Conservation (phyloP, 2,113 vertebrate species). For the Bos taurus region ARS-UCD2.0 NC_037347.1:61537001-61537500, state of each 20-base stretch:
- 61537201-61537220: not conserved
- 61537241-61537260: not conserved
- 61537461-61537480: not conserved
- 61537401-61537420: not conserved
- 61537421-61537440: not conserved
- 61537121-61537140: not conserved
- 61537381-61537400: not conserved
- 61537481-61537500: not conserved
- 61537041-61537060: not conserved
- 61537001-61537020: not conserved
- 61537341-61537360: not conserved
- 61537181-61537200: not conserved
- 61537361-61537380: not conserved
- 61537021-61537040: not conserved
- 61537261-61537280: not conserved
- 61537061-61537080: not conserved
- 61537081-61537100: not conserved
- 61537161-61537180: not conserved
- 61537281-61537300: not conserved
- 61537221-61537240: not conserved
- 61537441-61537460: fast-evolving
- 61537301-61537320: not conserved
- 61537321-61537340: not conserved
- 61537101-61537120: not conserved
- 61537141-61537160: not conserved